A percentile compares a stretch with the other conserved stretches of the same genome.
These are phyloP conservation scores for Spinus pinus DNA, from an alignment of 2,797 vertebrate species.

Conservation along the genomic window DNA sequence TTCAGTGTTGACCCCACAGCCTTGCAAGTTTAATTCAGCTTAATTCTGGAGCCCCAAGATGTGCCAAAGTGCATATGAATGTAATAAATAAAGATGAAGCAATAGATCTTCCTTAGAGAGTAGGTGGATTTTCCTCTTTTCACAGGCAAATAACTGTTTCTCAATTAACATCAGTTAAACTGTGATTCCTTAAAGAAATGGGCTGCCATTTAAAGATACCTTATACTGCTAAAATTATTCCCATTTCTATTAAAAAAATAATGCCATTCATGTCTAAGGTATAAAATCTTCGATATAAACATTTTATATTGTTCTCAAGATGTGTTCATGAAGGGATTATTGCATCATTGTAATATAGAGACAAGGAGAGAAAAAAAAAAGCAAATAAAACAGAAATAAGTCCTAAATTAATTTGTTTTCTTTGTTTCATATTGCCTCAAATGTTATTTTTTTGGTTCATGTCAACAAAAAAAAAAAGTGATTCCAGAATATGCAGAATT, in stretches of 20 bases:
- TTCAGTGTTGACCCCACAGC: not conserved
- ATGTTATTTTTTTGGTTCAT: not conserved
- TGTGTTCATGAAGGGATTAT: not conserved
- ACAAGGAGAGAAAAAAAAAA: fast-evolving
- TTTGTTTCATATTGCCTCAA: not conserved
- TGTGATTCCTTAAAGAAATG: not conserved
- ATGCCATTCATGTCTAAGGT: fast-evolving
- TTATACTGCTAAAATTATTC: not conserved
- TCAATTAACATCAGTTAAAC: not conserved
- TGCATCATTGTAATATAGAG: not conserved
- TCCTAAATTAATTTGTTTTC: not conserved
- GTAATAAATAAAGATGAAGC: not conserved
- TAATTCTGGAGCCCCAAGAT: not conserved
- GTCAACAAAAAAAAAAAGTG: not conserved
- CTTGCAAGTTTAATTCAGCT: not conserved
- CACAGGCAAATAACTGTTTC: not conserved
- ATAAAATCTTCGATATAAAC: not conserved
- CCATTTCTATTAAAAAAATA: not conserved
- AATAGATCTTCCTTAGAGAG: not conserved
- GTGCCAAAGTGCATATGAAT: not conserved
- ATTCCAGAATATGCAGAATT: not conserved
- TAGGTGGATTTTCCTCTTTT: not conserved
- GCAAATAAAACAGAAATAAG: not conserved
- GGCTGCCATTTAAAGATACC: not conserved
- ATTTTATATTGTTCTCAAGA: not conserved